Base-by-base conservation (phyloP, 2,888 invertebrate species). In the Drosophila atripex region DNA sequence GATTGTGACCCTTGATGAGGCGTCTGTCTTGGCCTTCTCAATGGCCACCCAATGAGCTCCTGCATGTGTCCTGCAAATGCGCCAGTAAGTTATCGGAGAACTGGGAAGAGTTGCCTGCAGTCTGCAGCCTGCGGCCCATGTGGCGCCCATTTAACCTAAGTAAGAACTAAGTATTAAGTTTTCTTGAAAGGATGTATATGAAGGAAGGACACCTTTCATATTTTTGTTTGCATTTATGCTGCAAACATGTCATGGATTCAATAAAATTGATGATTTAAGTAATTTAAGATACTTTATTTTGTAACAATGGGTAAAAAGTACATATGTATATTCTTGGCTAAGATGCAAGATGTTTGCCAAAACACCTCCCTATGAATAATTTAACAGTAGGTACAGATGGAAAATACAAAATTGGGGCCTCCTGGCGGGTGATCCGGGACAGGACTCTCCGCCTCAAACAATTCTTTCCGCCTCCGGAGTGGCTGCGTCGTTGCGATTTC, bases 391-490 rank as follows among this genome's bases (percentile, higher is more conserved):
- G 32, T 32, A 12, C 32, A n/a, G 1, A 28, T 2, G 2, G 9
- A 9, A 3, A 32, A 32, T 32, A 32, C 12, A 32, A 12, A 1
- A 4, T 12, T 12, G 1, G 11, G 30, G 30, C 32, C 11, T 32
- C 11, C 32, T 12, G 32, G 32, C 11, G 9, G 32, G 32, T 11
- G 9, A 3, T 28, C 8, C 30, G 9, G 9, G 25, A 28, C 2
- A 2, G 28, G 9, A 9, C 7, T 9, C 28, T 28, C 8, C 30
- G 11, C 6, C 18, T 71, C 45, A 80, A 7, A 86, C 74, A 32
- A 82, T 82, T 3, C 82, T 68, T 51, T 84, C 72, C 32, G 68
- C 59, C 41, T 86, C 87, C 3, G 68, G 16, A 1, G 45, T 16
- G 16, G 14, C 12, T 7, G n/a, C 38, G 12, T 32, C 23, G 2